Conservation (phyloP, 2,888 invertebrate genomes). For the Nephrotoma guestfalica region DNA sequence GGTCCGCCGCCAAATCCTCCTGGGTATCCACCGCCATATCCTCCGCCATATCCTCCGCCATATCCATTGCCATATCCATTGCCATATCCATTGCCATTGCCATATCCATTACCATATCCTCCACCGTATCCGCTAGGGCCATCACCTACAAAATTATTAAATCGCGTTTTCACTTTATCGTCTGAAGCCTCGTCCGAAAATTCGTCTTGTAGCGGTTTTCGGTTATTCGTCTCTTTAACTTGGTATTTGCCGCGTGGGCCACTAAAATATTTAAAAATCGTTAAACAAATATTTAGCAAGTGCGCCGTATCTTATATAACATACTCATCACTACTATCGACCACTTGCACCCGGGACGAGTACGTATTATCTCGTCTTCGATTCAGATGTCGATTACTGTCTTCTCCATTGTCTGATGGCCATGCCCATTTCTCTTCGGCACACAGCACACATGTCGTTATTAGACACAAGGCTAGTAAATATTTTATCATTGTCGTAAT, state of each 20-base stretch:
- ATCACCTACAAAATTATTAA: background rate
- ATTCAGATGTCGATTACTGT: background rate
- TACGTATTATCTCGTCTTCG: background rate
- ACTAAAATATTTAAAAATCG: background rate
- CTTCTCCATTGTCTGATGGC: background rate
- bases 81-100: slow-evolving; percentile 12
- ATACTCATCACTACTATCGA: background rate
- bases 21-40: slow-evolving; percentile 9
- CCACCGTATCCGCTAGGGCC: slow-evolving; percentile 12
- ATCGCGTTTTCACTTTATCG: slow-evolving; percentile 17
- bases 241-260: background rate
- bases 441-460: background rate
- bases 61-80: slow-evolving; percentile 15
- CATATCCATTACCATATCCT: slow-evolving; percentile 16
- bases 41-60: slow-evolving; percentile 6
- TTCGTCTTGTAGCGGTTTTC: background rate
- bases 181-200: slow-evolving; percentile 3
- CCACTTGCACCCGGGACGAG: background rate
- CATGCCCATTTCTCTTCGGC: slow-evolving; percentile 3
- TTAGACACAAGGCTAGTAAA: background rate
- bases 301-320: background rate
- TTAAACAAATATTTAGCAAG: background rate
- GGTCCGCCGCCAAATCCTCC: background rate
- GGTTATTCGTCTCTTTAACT: background rate
- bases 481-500: background rate